A percentile compares a stretch with the other conserved stretches of the same genome.
phyloP scores from a whole-genome alignment of 2,113 vertebrate genomes.

The Nipponia nippon region DNA sequence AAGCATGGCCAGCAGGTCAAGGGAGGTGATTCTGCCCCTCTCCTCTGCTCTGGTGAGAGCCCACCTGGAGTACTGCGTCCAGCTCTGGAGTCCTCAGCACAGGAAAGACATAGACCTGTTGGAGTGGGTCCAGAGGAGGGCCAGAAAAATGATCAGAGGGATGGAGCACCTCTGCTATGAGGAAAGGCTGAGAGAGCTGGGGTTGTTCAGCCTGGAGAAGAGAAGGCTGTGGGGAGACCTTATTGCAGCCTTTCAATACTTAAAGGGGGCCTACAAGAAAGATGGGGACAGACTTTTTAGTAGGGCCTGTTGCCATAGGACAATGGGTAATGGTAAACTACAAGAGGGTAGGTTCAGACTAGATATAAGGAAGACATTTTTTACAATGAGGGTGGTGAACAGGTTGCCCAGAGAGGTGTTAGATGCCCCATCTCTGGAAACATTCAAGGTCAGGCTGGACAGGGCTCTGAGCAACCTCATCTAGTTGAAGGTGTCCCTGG shows the following conservation, averaged over 20 bases:
- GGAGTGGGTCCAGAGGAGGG: accelerated
- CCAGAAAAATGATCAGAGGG: accelerated
- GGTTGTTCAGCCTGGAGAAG: neutral
- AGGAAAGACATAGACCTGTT: neutral
- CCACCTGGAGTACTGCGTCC: neutral
- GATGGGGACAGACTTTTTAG: neutral
- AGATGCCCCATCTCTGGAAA: neutral
- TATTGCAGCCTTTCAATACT: neutral
- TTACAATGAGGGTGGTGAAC: neutral
- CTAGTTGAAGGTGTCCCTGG: neutral
- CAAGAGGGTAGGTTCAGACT: neutral
- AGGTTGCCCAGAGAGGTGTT: neutral
- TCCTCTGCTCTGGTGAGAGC: neutral
- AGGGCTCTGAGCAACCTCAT: neutral
- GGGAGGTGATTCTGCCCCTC: neutral
- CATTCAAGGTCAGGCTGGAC: neutral
- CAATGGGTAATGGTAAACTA: neutral
- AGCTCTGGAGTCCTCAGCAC: accelerated
- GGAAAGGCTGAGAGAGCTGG: neutral
- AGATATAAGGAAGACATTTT: neutral
- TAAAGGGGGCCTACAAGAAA: neutral
- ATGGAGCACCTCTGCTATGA: neutral
- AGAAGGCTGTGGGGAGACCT: neutral
- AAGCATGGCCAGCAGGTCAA: accelerated
- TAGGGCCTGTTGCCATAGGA: neutral